phyloP scores from a whole-genome alignment of 2,797 vertebrate species.

The Pseudochromis fuscus region DNA sequence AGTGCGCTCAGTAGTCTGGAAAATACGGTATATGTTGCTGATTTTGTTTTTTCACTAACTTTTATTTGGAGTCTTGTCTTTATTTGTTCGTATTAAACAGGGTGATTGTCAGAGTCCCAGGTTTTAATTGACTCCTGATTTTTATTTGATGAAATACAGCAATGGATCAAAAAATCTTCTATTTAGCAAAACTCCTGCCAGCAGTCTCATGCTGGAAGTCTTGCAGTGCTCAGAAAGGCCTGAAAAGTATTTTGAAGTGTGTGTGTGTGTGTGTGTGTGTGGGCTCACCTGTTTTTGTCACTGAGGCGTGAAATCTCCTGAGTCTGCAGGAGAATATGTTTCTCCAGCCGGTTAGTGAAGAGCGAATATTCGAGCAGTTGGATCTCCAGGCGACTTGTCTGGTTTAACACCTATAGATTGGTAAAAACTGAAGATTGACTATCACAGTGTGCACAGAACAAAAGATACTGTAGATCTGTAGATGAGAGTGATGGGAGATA shows the following conservation, averaged over 20 bases:
- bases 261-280: constrained; percentile 1
- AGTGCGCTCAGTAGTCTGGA: too few relatives aligned
- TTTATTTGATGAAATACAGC: too few relatives aligned
- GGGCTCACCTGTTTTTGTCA: constrained; percentile 87
- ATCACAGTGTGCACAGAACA: neutral
- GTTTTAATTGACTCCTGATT: too few relatives aligned
- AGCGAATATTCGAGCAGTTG: constrained; percentile 88
- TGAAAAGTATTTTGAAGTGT: neutral
- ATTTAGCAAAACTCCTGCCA: too few relatives aligned
- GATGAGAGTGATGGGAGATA: neutral
- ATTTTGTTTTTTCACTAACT: too few relatives aligned
- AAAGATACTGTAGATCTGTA: neutral
- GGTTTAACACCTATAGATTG: constrained; percentile 85
- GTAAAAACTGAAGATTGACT: constrained; percentile 19
- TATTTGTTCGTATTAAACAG: too few relatives aligned
- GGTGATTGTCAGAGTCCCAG: too few relatives aligned
- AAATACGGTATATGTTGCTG: too few relatives aligned
- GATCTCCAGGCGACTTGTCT: constrained; percentile 89
- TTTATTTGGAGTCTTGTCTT: too few relatives aligned
- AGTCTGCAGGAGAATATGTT: constrained; percentile 87
- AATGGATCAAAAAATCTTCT: too few relatives aligned
- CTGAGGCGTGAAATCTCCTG: constrained; percentile 87
- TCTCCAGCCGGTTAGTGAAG: constrained; percentile 88
- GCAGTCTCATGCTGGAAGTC: too few relatives aligned
- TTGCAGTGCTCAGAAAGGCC: neutral